Conservation (phyloP, 2,888 invertebrate species). For the Pseudococcus viburni region DNA sequence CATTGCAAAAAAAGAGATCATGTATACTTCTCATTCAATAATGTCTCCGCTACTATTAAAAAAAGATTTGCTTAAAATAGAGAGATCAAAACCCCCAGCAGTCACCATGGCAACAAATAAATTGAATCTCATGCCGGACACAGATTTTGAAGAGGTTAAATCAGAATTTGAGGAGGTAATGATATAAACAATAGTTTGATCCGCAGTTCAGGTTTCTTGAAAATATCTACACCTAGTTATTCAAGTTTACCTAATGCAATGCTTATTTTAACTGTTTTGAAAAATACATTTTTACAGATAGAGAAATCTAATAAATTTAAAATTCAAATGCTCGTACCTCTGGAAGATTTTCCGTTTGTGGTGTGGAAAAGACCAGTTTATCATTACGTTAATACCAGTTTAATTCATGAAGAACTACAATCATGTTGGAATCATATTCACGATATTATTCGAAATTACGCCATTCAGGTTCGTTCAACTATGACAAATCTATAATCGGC, state of each 20-base stretch:
- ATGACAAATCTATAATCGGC: neutral
- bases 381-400: neutral
- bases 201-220: too few species aligned
- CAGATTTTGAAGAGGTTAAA: neutral
- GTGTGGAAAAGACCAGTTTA: neutral
- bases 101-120: neutral
- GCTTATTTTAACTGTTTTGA: too few species aligned
- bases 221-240: too few species aligned
- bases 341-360: neutral
- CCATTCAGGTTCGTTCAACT: neutral
- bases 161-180: neutral
- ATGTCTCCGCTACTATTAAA: neutral
- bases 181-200: too few species aligned
- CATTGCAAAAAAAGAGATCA: neutral
- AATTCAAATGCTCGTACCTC: neutral
- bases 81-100: neutral
- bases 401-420: neutral
- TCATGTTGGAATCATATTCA: neutral
- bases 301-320: neutral
- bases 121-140: neutral
- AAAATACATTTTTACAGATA: neutral
- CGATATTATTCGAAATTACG: neutral
- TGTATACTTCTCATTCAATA: neutral
- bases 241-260: too few species aligned
- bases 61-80: neutral